phyloP scores from a whole-genome alignment of 2,888 invertebrate genomes.

The Phortica okadai region DNA sequence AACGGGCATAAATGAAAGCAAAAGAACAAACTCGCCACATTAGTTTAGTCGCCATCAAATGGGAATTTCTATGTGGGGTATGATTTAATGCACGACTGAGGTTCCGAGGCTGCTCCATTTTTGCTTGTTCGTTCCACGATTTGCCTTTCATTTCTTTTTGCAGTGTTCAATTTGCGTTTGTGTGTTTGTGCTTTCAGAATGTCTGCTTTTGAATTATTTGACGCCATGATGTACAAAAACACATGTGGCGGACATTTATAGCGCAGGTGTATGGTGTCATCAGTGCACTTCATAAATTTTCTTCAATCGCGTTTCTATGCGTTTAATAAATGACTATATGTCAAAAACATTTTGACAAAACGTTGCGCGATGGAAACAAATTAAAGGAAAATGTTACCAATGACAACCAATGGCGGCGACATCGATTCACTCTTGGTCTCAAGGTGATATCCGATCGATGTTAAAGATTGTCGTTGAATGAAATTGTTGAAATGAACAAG shows the following conservation, averaged over 20 bases:
- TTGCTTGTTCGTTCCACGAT: background rate
- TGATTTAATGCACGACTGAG: background rate
- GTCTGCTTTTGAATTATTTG: background rate
- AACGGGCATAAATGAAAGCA: background rate
- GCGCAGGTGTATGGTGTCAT: constrained; percentile 46
- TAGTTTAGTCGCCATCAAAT: constrained; percentile 8
- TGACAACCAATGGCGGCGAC: background rate
- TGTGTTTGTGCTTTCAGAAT: background rate
- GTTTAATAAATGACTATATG: constrained; percentile 23
- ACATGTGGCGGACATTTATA: constrained; percentile 40
- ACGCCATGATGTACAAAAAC: background rate
- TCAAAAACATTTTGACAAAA: constrained; percentile 22
- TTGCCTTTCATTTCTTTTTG: constrained; percentile 13
- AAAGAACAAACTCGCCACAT: background rate
- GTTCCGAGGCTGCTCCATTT: background rate
- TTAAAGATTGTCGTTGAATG: background rate
- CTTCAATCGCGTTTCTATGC: background rate
- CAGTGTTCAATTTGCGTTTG: background rate
- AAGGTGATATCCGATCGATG: background rate
- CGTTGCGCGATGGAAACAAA: constrained; percentile 16
- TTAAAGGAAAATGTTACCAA: background rate
- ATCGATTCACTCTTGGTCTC: background rate
- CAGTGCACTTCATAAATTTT: constrained; percentile 12
- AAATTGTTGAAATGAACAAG: background rate
- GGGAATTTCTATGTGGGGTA: background rate